Evolutionary conservation across 2,113 vertebrate species (phyloP), one percentile per base, ranked within the genome.

Genomic region (Propithecus coquereli): DNA sequence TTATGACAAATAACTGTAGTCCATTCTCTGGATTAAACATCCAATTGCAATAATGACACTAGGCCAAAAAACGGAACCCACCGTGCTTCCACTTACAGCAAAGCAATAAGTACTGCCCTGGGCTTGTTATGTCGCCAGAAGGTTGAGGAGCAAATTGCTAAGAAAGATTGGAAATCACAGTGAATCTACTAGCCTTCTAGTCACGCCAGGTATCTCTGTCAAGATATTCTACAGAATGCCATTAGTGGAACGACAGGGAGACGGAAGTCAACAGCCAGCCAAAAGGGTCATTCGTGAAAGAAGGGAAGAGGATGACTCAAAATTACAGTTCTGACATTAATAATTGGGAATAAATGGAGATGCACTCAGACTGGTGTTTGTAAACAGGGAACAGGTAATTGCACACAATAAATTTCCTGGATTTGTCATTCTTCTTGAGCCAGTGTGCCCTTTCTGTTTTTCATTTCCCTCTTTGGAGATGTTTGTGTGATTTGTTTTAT

Each of bases 301-400:
- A 96, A 96, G 61, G 76, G 2, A 70, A 89, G 17, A 84, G 45
- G 95, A 96, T 79, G 94, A 96, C 91, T 91, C 96, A 95, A 97
- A 98, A 98, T 97, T 97, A 97, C 59, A 96, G 91, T 95, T 90
- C 93, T 97, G 97, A 97, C 97, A 94, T 97, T 84, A 87, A 81
- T 96, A 97, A 97, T 90, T 74, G 18, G 93, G 89, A 91, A 91
- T 94, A 97, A 96, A 93, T 87, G 54, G 81, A 57, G 91, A 80
- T 43, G 71, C 68, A 95, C 71, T 91, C 91, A 81, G 65, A 66
- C 50, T 30, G 12, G 0, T 91, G 45, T 83, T 97, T 97, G 79
- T 93, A 95, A 87, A 79, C 30, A 96, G 50, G 45, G 52, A 87
- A 91, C 84, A 92, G 87, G 92, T 93, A 98, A 97, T 96, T 95